Evolutionary conservation across 2,113 vertebrate genomes (phyloP).

Genomic region (Crotalus viridis): DNA sequence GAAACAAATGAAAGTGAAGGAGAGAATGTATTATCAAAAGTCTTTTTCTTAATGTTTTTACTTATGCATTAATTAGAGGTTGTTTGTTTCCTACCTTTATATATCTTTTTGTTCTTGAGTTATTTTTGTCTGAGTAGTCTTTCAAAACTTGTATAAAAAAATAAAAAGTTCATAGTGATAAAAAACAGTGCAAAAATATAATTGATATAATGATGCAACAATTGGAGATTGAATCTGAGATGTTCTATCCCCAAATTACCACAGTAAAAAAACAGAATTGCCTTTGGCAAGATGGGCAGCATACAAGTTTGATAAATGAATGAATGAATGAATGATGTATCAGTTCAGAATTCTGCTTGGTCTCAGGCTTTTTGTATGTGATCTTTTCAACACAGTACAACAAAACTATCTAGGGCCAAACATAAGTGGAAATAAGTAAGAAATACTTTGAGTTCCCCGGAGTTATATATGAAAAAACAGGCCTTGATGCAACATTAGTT

Average conservation of each 20-base stretch:
- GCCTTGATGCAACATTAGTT: not conserved
- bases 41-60: not conserved
- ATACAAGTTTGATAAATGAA: no score
- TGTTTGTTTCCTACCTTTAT: not conserved
- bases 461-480: not conserved
- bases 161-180: not conserved
- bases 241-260: not conserved
- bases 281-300: no score
- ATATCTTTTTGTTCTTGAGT: not conserved
- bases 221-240: not conserved
- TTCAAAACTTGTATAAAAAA: not conserved
- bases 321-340: not conserved
- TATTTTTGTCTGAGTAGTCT: not conserved
- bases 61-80: not conserved
- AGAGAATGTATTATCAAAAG: not conserved
- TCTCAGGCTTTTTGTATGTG: not conserved
- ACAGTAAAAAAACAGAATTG: not conserved
- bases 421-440: not conserved
- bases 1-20: not conserved
- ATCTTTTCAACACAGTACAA: not conserved
- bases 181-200: not conserved
- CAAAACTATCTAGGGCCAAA: not conserved
- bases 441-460: not conserved
- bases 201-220: not conserved
- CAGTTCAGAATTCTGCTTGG: not conserved